phyloP scores from a whole-genome alignment of 2,113 vertebrate species.

The Callocephalon fimbriatum region DNA sequence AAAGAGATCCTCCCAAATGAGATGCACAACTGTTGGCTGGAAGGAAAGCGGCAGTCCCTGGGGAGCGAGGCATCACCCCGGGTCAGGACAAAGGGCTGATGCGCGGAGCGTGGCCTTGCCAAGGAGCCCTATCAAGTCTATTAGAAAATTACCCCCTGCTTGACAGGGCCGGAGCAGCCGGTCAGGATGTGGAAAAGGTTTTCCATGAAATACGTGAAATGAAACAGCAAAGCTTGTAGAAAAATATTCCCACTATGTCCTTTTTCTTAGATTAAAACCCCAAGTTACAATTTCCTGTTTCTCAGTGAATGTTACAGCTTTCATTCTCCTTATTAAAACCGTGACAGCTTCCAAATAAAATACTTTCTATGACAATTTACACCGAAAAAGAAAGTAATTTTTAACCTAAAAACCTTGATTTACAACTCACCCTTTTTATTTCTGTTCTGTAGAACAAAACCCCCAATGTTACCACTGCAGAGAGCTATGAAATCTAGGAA shows the following conservation, averaged over 20 bases:
- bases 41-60: not conserved
- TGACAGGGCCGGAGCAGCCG: not conserved
- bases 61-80: not conserved
- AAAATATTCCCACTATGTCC: not conserved
- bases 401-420: not conserved
- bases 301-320: not conserved
- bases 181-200: not conserved
- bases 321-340: not conserved
- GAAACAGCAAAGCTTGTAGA: not conserved
- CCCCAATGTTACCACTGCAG: rapidly evolving
- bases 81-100: not conserved
- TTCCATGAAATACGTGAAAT: not conserved
- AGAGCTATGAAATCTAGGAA: not conserved
- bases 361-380: not conserved
- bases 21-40: not conserved
- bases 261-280: not conserved
- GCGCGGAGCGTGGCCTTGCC: rapidly evolving
- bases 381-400: not conserved
- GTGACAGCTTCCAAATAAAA: not conserved
- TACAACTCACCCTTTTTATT: not conserved
- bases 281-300: not conserved
- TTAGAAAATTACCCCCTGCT: not conserved
- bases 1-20: not conserved
- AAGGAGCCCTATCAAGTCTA: not conserved
- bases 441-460: not conserved